Evolutionary conservation across 2,888 invertebrate species (phyloP), one percentile per base, ranked within the genome.

Genomic region (Sarcophaga variegata): DNA sequence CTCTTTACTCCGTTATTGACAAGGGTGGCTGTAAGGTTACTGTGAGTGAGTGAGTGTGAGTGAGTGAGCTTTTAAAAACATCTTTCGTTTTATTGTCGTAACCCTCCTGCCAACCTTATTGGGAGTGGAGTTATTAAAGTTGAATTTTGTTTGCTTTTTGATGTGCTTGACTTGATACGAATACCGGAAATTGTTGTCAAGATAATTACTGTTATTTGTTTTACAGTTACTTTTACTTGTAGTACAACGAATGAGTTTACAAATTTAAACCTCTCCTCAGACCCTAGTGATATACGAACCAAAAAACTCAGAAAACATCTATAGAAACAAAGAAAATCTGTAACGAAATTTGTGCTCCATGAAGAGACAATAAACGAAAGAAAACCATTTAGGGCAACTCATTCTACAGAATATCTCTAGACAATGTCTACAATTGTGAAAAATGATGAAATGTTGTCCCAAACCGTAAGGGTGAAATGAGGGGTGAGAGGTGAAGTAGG

Each of bases 181-280:
- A 93, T 92, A 90, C 93, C 93, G 93, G 93, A 93, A 93, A 93
- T 93, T 93, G 93, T 92, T 93, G 93, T 93, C 93, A 93, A 92
- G 92, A 92, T 93, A 93, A 93, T 93, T 92, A 92, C 92, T 92
- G 91, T 92, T 92, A 92, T 92, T 92, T 92, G 91, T 91, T 92
- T 92, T 90, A 83, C 83, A 77, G 70, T 82, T 81, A 72, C 47
- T 74, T 54, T 72, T 69, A 63, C 45, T 80, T 83, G 49, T 76
- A 71, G 17, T 64, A 74, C 12, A 54, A 17, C 63, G 59, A 64
- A 70, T 27, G 64, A 75, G 17, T 62, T 69, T 75, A 59, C 63
- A 75, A 79, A 63, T 70, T 45, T 25, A 79, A 54, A 69, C 27
- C 10, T 17, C 71, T 59, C 8, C 47, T 25, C 60, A 22, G n/a